Conservation (phyloP, 1,140 invertebrate species). For the Rhagoletis zephyria region DNA sequence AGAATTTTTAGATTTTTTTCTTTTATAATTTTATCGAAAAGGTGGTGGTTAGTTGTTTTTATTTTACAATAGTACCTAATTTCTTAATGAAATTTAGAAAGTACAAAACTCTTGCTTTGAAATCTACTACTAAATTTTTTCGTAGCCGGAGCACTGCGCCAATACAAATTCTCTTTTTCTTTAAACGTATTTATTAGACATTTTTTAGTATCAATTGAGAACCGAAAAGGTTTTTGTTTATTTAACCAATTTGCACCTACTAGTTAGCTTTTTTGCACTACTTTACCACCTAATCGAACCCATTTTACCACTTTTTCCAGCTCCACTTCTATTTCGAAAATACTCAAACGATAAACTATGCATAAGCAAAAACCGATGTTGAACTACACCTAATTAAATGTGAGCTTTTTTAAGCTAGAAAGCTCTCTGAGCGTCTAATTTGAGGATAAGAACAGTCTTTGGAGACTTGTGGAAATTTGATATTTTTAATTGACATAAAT, state of each 20-base stretch:
- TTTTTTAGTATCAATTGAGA: conserved; percentile 43
- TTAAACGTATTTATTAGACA: background rate
- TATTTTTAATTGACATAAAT: too few species aligned
- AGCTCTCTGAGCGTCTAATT: background rate
- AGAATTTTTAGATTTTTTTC: background rate
- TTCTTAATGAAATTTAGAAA: background rate
- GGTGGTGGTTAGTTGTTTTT: conserved; percentile 38
- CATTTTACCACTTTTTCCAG: conserved; percentile 34
- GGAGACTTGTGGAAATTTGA: too few species aligned
- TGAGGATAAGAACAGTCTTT: background rate
- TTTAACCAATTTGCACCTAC: conserved; percentile 43
- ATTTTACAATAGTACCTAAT: background rate
- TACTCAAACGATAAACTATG: too few species aligned
- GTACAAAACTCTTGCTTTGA: background rate
- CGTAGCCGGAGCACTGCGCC: background rate
- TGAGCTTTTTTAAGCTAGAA: background rate
- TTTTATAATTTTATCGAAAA: conserved; percentile 40
- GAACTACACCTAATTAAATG: too few species aligned
- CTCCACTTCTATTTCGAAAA: background rate
- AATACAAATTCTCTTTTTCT: background rate
- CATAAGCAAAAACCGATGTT: too few species aligned
- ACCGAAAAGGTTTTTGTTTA: conserved; percentile 49
- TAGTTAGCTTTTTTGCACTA: conserved; percentile 47
- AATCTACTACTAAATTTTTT: conserved; percentile 15
- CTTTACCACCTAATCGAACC: conserved; percentile 40